Conservation (phyloP, 2,797 vertebrate genomes). For the Anguilla megastoma region DNA sequence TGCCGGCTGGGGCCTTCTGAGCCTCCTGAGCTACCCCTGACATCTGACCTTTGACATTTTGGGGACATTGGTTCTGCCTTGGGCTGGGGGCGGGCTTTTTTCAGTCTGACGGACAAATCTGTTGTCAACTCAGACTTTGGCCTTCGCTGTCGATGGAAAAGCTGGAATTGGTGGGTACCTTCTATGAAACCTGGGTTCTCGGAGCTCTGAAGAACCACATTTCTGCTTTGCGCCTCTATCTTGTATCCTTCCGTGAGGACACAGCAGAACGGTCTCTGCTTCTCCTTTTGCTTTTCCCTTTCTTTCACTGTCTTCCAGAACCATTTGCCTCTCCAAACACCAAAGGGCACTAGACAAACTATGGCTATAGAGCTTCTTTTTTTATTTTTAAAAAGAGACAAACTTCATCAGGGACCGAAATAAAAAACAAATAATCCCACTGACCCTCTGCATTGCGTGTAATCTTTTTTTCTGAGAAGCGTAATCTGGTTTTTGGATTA, state of each 20-base stretch:
- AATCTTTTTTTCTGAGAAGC: conserved; percentile 25
- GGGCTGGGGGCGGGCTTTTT: background rate
- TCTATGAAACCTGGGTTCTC: background rate
- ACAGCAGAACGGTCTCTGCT: conserved; percentile 7
- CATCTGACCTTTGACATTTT: background rate
- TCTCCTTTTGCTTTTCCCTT: background rate
- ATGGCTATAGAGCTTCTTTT: background rate
- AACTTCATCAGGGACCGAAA: conserved; percentile 25
- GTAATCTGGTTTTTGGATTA: background rate
- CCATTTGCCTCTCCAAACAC: background rate
- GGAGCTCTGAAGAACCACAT: background rate
- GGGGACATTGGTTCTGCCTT: background rate
- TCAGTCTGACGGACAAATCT: background rate
- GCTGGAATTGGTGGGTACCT: background rate
- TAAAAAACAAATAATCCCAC: conserved; percentile 27
- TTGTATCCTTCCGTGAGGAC: background rate
- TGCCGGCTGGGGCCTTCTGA: conserved; percentile 71
- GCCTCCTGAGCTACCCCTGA: background rate
- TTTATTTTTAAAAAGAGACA: conserved; percentile 9
- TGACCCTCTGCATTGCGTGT: background rate
- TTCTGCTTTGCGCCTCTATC: background rate
- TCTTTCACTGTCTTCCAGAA: conserved; percentile 22
- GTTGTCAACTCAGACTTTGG: background rate
- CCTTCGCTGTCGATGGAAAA: background rate
- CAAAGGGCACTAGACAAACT: background rate